A percentile compares a stretch with the other conserved stretches of the same genome.
phyloP scores from a whole-genome alignment of 2,797 vertebrate species.

The Malacoraja senta region DNA sequence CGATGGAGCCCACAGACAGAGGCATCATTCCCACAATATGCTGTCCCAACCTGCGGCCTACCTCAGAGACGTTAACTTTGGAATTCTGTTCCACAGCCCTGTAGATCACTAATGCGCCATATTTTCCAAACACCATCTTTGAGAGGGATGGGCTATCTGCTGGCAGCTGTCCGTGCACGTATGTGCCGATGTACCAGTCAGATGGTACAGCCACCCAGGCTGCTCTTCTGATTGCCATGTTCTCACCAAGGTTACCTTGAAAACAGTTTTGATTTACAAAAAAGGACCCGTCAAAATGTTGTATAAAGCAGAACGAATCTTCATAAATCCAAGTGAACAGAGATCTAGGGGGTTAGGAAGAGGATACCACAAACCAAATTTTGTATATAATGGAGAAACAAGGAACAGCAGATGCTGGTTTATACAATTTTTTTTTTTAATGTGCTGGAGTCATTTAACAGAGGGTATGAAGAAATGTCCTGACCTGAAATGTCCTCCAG shows the following conservation, averaged over 20 bases:
- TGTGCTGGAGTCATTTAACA: too few relatives aligned
- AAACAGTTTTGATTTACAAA: neutral
- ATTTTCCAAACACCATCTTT: constrained; percentile 71
- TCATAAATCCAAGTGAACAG: neutral
- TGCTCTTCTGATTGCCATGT: constrained; percentile 71
- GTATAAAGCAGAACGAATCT: neutral
- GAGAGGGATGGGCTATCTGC: constrained; percentile 43
- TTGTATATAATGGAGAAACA: too few relatives aligned
- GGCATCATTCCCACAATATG: constrained; percentile 83
- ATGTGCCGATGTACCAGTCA: constrained; percentile 72
- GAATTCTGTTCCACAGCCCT: constrained; percentile 53
- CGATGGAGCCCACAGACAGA: constrained; percentile 67
- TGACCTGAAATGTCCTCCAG: too few relatives aligned
- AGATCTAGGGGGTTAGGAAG: neutral
- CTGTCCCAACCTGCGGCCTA: constrained; percentile 76
- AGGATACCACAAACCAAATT: neutral
- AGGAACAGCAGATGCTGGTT: too few relatives aligned
- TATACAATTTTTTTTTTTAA: too few relatives aligned
- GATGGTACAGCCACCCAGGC: constrained; percentile 65
- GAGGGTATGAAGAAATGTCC: too few relatives aligned
- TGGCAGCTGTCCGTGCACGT: constrained; percentile 63
- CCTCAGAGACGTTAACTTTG: constrained; percentile 47
- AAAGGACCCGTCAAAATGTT: neutral
- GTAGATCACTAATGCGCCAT: constrained; percentile 74
- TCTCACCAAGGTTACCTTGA: constrained; percentile 79